phyloP scores from a whole-genome alignment of 2,113 vertebrate species.

The Dicrurus megarhynchus region DNA sequence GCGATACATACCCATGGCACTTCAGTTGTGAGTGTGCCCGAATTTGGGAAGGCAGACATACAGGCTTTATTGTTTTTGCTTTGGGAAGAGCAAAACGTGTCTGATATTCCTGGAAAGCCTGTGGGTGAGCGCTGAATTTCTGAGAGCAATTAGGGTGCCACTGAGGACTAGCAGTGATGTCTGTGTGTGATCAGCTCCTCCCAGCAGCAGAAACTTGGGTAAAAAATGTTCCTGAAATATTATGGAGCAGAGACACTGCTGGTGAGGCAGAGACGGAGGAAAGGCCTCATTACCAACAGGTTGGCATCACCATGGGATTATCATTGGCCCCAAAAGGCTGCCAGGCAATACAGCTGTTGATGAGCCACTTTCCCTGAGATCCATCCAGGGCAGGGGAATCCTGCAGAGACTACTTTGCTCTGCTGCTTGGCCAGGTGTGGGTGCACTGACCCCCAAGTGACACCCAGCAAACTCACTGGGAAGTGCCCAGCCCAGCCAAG shows the following conservation, averaged over 20 bases:
- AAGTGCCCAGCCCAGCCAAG: not conserved
- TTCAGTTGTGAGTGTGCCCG: not conserved
- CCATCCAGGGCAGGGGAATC: not conserved
- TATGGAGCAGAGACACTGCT: not conserved
- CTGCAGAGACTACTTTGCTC: not conserved
- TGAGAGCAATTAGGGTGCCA: not conserved
- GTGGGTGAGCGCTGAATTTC: not conserved
- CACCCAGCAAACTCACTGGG: not conserved
- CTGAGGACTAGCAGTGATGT: not conserved
- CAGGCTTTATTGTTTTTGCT: not conserved
- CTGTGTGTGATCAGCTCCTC: not conserved
- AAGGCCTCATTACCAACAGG: not conserved
- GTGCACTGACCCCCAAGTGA: not conserved
- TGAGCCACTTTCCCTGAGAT: not conserved
- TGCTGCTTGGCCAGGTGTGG: not conserved
- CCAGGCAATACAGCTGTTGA: not conserved
- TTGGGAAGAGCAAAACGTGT: not conserved
- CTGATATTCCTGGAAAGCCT: not conserved
- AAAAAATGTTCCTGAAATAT: not conserved
- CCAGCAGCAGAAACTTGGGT: not conserved
- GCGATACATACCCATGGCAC: rapidly evolving
- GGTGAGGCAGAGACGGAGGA: not conserved
- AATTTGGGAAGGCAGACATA: not conserved
- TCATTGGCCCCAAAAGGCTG: not conserved
- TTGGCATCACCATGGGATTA: rapidly evolving